Evolutionary conservation across 2,888 invertebrate genomes (phyloP).

Genomic region (Lingula anatina): DNA sequence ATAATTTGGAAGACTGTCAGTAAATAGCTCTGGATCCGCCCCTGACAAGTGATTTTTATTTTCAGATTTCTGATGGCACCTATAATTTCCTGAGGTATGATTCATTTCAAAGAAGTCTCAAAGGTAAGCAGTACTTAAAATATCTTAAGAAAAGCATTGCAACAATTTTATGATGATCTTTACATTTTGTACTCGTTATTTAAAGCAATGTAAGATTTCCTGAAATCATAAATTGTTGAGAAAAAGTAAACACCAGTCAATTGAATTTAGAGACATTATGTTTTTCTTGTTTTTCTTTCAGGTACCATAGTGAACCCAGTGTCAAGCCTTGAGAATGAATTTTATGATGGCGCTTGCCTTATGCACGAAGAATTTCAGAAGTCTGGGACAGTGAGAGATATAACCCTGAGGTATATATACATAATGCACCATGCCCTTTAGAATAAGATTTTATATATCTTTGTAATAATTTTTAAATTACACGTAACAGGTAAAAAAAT

Average conservation of each 20-base stretch:
- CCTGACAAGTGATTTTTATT: too few relatives aligned
- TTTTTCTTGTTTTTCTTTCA: constrained; percentile 10
- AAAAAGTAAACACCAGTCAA: too few relatives aligned
- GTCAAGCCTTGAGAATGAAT: constrained; percentile 14
- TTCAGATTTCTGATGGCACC: constrained; percentile 12
- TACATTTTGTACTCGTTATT: too few relatives aligned
- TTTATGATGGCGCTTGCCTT: constrained; percentile 12
- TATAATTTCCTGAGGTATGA: constrained; percentile 19
- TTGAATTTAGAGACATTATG: too few relatives aligned
- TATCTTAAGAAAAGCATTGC: constrained; percentile 6
- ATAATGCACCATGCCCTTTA: background rate
- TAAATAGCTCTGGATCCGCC: too few relatives aligned
- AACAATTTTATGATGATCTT: background rate
- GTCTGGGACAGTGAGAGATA: constrained; percentile 16
- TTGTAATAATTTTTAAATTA: too few relatives aligned
- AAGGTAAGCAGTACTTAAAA: constrained; percentile 10
- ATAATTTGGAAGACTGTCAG: too few relatives aligned
- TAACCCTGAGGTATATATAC: constrained; percentile 16
- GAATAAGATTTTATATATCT: too few relatives aligned
- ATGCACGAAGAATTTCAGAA: constrained; percentile 25
- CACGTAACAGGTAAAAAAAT: too few relatives aligned
- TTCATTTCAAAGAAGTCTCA: constrained; percentile 12
- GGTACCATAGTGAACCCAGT: constrained; percentile 17
- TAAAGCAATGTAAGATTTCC: too few relatives aligned
- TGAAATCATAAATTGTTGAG: too few relatives aligned